These are phyloP conservation scores for Aegotheles bennettii DNA, from an alignment of 2,113 vertebrate species.

Conservation along the genomic window DNA sequence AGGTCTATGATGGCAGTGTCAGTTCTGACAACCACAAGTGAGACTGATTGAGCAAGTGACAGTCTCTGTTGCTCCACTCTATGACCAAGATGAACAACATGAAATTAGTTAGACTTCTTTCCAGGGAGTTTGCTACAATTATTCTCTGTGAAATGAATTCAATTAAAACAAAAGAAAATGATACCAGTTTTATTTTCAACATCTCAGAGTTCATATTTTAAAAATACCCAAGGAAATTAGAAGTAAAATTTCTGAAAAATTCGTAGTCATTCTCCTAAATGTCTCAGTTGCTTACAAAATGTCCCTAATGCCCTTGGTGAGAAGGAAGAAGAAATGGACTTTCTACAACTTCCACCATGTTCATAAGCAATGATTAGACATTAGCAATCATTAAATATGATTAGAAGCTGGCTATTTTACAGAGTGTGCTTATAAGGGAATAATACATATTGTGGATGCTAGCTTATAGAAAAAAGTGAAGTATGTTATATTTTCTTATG, in stretches of 20 bases:
- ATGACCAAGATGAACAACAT: neutral
- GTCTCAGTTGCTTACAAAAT: neutral
- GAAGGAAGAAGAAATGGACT: neutral
- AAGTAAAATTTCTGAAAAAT: neutral
- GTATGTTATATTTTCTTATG: neutral
- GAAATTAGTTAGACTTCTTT: neutral
- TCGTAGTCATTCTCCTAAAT: neutral
- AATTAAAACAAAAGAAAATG: neutral
- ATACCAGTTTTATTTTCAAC: neutral
- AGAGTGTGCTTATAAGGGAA: neutral
- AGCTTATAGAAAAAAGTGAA: neutral
- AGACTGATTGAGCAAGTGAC: neutral
- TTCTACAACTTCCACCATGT: neutral
- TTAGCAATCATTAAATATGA: rapidly evolving
- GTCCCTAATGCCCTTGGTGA: neutral
- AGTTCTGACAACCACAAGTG: neutral
- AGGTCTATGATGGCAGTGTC: neutral
- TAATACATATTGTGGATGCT: neutral
- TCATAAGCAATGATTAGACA: neutral
- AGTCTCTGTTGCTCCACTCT: neutral
- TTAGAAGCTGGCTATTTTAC: neutral
- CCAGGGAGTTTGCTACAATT: neutral
- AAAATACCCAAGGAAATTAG: neutral
- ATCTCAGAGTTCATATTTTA: neutral
- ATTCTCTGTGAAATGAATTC: neutral